Conservation (phyloP, 2,888 invertebrate genomes). For the Agrotis segetum region DNA sequence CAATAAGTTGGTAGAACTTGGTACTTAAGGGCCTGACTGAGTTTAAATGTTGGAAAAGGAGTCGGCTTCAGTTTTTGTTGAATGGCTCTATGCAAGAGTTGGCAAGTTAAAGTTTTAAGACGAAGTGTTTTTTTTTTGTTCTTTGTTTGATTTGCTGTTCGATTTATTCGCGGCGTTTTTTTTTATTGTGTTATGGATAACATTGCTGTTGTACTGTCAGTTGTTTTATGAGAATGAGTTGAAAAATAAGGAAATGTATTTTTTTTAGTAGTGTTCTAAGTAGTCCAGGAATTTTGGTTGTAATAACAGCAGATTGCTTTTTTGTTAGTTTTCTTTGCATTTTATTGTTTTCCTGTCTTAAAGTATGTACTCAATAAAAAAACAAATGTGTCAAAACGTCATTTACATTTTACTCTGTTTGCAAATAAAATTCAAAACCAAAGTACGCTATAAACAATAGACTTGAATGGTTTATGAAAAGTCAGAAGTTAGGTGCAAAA, state of each 20-base stretch:
- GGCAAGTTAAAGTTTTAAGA: slow-evolving; percentile 19
- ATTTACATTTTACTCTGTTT: background rate
- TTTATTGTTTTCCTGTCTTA: background rate
- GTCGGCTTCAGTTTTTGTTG: slow-evolving; percentile 53
- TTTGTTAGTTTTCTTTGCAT: background rate
- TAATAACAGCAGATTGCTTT: too few relatives aligned
- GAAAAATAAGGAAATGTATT: background rate
- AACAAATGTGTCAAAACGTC: background rate
- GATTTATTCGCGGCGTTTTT: slow-evolving; percentile 1
- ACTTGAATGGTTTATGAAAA: background rate
- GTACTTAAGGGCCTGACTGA: slow-evolving; percentile 64
- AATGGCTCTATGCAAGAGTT: slow-evolving; percentile 41
- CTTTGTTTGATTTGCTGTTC: slow-evolving; percentile 2
- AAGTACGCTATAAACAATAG: too few relatives aligned
- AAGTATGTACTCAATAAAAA: background rate
- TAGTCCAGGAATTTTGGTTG: too few relatives aligned
- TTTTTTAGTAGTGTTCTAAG: background rate
- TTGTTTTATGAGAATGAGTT: background rate
- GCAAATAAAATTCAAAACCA: background rate
- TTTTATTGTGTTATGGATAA: background rate
- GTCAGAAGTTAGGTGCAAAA: background rate
- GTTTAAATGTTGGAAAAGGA: slow-evolving; percentile 64
- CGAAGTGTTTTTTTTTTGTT: background rate
- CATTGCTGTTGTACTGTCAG: background rate
- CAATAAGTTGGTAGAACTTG: slow-evolving; percentile 66